phyloP scores from a whole-genome alignment of 2,888 invertebrate genomes.

The Trissonchulus latispiculum region DNA sequence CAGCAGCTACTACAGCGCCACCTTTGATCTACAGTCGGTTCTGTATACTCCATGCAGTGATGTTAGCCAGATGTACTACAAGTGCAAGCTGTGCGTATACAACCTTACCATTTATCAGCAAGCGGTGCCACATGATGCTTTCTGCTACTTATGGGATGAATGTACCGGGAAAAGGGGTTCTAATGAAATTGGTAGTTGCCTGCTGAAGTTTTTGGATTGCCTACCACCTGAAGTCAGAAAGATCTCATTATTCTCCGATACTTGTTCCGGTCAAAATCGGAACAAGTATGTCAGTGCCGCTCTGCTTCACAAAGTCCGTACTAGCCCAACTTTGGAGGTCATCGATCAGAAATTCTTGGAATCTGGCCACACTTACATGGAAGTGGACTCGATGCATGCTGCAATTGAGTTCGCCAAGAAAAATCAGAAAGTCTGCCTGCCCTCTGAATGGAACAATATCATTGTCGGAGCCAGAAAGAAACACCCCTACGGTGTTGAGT shows the following conservation, averaged over 20 bases:
- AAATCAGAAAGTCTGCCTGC: neutral
- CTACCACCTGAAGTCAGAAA: neutral
- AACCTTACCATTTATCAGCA: conserved; percentile 17
- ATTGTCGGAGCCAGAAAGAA: neutral
- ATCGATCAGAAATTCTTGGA: conserved; percentile 18
- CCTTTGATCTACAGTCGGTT: conserved; percentile 19
- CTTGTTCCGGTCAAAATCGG: conserved; percentile 8
- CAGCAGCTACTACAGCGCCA: neutral
- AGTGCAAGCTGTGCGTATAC: conserved; percentile 17
- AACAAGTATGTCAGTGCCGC: neutral
- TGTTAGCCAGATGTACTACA: conserved; percentile 16
- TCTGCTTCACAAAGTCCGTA: neutral
- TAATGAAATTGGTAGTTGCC: conserved; percentile 18
- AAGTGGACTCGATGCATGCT: conserved; percentile 18
- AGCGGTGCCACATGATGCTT: neutral
- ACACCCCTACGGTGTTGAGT: neutral
- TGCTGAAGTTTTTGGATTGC: neutral
- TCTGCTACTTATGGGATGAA: conserved; percentile 19
- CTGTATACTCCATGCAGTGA: conserved; percentile 11
- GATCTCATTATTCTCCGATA: conserved; percentile 3
- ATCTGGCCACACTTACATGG: conserved; percentile 17
- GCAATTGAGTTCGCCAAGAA: conserved; percentile 15
- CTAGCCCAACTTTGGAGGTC: neutral
- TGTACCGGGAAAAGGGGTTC: conserved; percentile 10
- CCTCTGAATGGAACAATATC: conserved; percentile 1